Base-by-base conservation (phyloP, 2,113 vertebrate genomes). In the Pluvialis apricaria region DNA sequence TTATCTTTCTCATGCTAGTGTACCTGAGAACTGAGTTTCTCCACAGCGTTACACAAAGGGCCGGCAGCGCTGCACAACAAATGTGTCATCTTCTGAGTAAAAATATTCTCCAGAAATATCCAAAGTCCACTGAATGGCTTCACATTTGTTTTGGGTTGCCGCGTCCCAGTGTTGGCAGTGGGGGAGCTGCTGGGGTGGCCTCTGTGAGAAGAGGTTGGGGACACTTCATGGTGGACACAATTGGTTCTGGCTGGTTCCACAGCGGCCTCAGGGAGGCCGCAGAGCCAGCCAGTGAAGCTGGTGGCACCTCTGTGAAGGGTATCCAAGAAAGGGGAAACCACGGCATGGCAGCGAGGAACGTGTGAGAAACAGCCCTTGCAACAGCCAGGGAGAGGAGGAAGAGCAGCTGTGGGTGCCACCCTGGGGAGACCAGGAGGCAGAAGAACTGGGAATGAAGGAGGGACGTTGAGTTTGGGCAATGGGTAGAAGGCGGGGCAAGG, bases 211-310 rank as follows among this genome's bases (percentile, higher is more conserved):
- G 19, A 42, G n/a, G 25, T 0, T 52, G 26, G 12, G 7, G 61
- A 22, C 12, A 13, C 38, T 11, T 17, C 1, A 2, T 7, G 44
- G 22, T 2, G 1, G 68, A n/a, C n/a, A 13, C 1, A 2, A 49
- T 1, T 58, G 64, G 9, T 15, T 18, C 17, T 40, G 19, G 40
- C 21, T 2, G 0, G 18, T 61, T n/a, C 45, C 57, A 57, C 5
- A 17, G 13, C 0, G 0, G 24, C n/a, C 29, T 24, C 6, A 4
- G 1, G 0, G 58, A 64, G 45, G 7, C 20, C 68, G 8, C 25
- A 45, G 51, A 51, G 61, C 24, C 49, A 69, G 75, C 5, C 44
- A 14, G 32, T 2, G 3, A 45, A 47, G 61, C 40, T 54, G 47
- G 6, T 8, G 10, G 47, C 36, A 72, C 47, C 13, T 29, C 52